Conservation (phyloP, 2,113 vertebrate genomes). For the Nesospiza acunhae region DNA sequence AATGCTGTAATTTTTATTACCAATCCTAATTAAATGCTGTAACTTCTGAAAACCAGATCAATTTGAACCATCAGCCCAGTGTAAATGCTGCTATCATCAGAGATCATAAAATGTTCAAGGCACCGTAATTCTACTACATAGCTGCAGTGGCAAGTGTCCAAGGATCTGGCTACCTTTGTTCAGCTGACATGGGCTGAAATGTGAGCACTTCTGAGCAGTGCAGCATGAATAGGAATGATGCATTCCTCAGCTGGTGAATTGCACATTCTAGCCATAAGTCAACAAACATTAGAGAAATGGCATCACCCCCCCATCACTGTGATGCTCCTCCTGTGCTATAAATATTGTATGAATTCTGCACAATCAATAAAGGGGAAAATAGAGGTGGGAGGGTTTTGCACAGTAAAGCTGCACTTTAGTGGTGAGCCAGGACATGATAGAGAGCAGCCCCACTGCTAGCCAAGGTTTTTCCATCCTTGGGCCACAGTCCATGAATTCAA, state of each 20-base stretch:
- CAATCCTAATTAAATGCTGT: neutral
- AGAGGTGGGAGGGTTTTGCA: neutral
- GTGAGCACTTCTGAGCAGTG: neutral
- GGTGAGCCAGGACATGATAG: neutral
- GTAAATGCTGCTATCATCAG: neutral
- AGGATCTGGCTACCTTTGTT: neutral
- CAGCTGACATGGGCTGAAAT: neutral
- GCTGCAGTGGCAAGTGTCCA: neutral
- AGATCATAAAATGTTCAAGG: conserved; percentile 3
- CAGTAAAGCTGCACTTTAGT: neutral
- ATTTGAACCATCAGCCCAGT: neutral
- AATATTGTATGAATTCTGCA: neutral
- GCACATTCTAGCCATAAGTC: neutral
- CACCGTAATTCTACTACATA: neutral
- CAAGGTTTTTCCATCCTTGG: neutral
- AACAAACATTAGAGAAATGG: neutral
- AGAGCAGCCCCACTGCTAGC: neutral
- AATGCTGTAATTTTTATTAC: neutral
- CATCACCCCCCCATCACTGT: neutral
- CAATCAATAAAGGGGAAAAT: neutral
- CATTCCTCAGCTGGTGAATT: neutral
- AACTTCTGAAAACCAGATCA: conserved; percentile 18
- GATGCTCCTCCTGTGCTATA: neutral
- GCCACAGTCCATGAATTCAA: neutral
- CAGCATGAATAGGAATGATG: neutral